Conservation (phyloP, 2,113 vertebrate genomes). For the Pithys albifrons region DNA sequence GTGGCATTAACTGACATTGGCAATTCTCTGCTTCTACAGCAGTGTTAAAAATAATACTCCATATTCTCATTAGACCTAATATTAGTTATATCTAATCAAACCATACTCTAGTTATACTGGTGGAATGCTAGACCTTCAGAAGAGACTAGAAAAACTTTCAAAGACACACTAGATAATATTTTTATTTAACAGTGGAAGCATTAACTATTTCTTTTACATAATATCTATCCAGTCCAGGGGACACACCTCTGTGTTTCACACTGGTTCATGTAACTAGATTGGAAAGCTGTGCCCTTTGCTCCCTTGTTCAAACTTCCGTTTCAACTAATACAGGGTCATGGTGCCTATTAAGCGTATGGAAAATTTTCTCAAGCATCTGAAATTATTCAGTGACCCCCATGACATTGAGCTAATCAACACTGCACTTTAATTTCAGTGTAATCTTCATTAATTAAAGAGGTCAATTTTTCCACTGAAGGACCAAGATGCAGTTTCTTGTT, state of each 20-base stretch:
- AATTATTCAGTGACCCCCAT: neutral
- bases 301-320: neutral
- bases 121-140: neutral
- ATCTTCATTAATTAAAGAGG: conserved; percentile 3
- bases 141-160: neutral
- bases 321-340: neutral
- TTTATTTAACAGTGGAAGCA: neutral
- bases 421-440: neutral
- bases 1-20: neutral
- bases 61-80: neutral
- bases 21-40: neutral
- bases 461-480: neutral
- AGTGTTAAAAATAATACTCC: neutral
- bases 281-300: neutral
- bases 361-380: neutral
- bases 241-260: neutral
- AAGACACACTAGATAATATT: neutral
- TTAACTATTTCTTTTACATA: neutral
- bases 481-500: neutral
- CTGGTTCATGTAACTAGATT: neutral
- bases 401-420: conserved; percentile 2
- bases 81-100: neutral
- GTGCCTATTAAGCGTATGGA: neutral
- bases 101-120: neutral
- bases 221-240: neutral